Evolutionary conservation across 2,113 vertebrate species (phyloP).

Genomic region (Microcebus ravelobensis): DNA sequence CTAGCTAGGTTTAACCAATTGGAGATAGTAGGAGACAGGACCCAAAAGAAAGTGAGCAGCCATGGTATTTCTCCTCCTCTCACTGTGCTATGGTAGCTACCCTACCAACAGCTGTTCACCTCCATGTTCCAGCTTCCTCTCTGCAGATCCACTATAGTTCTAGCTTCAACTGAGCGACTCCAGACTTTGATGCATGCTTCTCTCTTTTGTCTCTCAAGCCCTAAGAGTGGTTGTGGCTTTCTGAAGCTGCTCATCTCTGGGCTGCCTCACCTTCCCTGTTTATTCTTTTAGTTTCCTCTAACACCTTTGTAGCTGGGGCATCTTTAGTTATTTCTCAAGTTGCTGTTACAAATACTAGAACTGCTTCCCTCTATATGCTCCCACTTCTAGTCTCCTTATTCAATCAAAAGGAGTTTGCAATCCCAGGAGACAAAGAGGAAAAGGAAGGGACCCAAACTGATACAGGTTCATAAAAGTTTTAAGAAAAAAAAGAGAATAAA

Average conservation of each 20-base stretch:
- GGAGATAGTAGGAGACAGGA: not conserved
- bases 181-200: not conserved
- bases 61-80: not conserved
- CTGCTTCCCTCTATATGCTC: not conserved
- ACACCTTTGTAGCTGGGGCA: not conserved
- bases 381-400: not conserved
- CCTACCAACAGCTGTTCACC: not conserved
- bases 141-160: not conserved
- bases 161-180: not conserved
- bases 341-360: not conserved
- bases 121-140: not conserved
- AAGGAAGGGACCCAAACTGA: not conserved
- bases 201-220: not conserved
- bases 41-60: not conserved
- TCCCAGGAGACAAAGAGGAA: not conserved
- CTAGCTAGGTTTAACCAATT: not conserved
- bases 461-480: not conserved
- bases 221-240: not conserved
- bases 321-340: not conserved
- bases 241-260: not conserved
- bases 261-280: not conserved
- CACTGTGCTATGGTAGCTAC: not conserved
- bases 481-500: constrained; percentile 24
- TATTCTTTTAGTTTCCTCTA: not conserved
- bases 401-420: not conserved